Percentiles rank a stretch among this genome's conserved stretches.
phyloP scores from a whole-genome alignment of 1,140 invertebrate genomes.

The Adoxophyes honmai region DNA sequence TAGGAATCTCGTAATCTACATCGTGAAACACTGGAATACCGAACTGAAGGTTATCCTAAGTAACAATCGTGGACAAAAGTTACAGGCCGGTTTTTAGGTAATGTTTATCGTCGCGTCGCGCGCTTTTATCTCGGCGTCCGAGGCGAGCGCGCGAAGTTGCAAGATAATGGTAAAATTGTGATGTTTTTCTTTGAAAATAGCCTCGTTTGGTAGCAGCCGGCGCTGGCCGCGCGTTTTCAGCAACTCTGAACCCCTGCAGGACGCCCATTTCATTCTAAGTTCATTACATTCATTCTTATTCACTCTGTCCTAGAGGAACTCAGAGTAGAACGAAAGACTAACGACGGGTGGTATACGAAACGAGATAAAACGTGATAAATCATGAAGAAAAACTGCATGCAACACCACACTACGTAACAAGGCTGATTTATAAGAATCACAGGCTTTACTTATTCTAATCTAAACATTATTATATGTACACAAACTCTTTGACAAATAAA shows the following conservation, averaged over 20 bases:
- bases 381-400: conserved; percentile 29
- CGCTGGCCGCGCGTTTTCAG: conserved; percentile 20
- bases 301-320: conserved; percentile 22
- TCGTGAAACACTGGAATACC: conserved; percentile 62
- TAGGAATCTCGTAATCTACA: conserved; percentile 71
- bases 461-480: conserved; percentile 57
- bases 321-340: conserved; percentile 25
- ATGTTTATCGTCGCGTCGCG: conserved; percentile 51
- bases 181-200: conserved; percentile 62
- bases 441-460: conserved; percentile 67
- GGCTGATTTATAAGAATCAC: conserved; percentile 54
- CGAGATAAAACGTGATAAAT: conserved; percentile 14
- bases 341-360: neutral
- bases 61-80: conserved; percentile 70
- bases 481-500: conserved; percentile 63
- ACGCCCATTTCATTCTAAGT: conserved; percentile 21
- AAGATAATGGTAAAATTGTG: conserved; percentile 73
- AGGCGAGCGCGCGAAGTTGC: conserved; percentile 52
- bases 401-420: conserved; percentile 52
- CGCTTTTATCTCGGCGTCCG: conserved; percentile 66
- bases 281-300: conserved; percentile 25
- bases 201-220: conserved; percentile 22
- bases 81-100: conserved; percentile 59
- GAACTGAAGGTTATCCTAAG: conserved; percentile 63
- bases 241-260: conserved; percentile 30